Evolutionary conservation across 2,113 vertebrate species (phyloP).

Genomic region (Callithrix jacchus): DNA sequence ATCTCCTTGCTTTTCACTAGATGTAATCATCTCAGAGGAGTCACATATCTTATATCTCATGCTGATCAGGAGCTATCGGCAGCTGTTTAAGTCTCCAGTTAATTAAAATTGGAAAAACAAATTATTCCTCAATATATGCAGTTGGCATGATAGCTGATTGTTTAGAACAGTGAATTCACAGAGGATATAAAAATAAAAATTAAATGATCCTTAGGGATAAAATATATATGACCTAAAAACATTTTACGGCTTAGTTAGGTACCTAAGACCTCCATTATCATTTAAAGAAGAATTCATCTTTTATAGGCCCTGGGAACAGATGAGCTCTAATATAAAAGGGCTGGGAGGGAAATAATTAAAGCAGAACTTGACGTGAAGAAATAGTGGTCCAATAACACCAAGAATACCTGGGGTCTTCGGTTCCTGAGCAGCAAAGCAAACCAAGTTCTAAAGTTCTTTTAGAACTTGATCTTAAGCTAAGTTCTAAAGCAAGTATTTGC

Average conservation of each 20-base stretch:
- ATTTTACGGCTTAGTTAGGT: background rate
- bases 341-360: background rate
- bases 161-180: conserved; percentile 25
- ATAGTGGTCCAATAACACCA: rapidly evolving
- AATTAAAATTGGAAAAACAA: conserved; percentile 69
- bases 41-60: background rate
- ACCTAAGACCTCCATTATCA: background rate
- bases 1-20: background rate
- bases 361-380: background rate
- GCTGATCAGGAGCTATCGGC: conserved; percentile 14
- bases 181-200: conserved; percentile 20
- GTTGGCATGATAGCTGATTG: conserved; percentile 17
- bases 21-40: background rate
- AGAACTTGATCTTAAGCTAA: background rate
- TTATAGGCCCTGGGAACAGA: background rate
- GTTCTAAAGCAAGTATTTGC: background rate
- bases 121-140: conserved; percentile 68
- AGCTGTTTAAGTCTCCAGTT: conserved; percentile 46
- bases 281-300: background rate
- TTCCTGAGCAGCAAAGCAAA: background rate
- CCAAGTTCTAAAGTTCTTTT: background rate
- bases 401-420: background rate
- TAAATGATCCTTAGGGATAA: conserved; percentile 32
- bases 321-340: background rate
- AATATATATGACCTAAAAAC: background rate